A percentile compares a stretch with the other conserved stretches of the same genome.
Evolutionary conservation across 2,888 invertebrate genomes (phyloP).

Genomic region (Phengaris alcon): DNA sequence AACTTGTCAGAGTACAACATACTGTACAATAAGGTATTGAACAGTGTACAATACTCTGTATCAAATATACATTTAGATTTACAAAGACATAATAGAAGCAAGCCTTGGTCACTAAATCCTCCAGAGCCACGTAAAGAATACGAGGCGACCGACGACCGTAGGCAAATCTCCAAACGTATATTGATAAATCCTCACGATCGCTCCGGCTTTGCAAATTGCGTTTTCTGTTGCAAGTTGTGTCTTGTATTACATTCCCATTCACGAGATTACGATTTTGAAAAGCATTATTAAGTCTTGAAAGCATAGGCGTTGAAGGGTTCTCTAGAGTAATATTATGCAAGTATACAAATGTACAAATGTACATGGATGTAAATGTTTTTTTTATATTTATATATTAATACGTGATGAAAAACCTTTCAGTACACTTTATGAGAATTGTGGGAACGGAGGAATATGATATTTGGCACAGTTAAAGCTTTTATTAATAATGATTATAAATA

Average conservation of each 20-base stretch:
- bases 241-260: conserved; percentile 61
- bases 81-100: conserved; percentile 24
- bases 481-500: too few relatives aligned
- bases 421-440: too few relatives aligned
- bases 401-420: too few relatives aligned
- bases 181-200: conserved; percentile 71
- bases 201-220: conserved; percentile 64
- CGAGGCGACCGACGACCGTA: conserved; percentile 44
- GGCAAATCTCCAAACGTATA: conserved; percentile 56
- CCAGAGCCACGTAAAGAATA: conserved; percentile 44
- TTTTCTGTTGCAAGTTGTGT: conserved; percentile 57
- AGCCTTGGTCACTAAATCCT: conserved; percentile 40
- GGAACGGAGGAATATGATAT: too few relatives aligned
- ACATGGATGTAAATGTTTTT: too few relatives aligned
- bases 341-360: too few relatives aligned
- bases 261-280: conserved; percentile 45
- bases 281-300: conserved; percentile 32
- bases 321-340: neutral
- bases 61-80: neutral
- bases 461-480: too few relatives aligned
- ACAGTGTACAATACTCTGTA: neutral
- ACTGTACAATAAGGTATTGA: neutral
- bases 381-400: too few relatives aligned
- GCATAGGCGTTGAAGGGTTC: conserved; percentile 23
- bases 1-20: too few relatives aligned